These are phyloP conservation scores for Aporophyla lueneburgensis DNA, from an alignment of 2,888 invertebrate species.

Conservation along the genomic window DNA sequence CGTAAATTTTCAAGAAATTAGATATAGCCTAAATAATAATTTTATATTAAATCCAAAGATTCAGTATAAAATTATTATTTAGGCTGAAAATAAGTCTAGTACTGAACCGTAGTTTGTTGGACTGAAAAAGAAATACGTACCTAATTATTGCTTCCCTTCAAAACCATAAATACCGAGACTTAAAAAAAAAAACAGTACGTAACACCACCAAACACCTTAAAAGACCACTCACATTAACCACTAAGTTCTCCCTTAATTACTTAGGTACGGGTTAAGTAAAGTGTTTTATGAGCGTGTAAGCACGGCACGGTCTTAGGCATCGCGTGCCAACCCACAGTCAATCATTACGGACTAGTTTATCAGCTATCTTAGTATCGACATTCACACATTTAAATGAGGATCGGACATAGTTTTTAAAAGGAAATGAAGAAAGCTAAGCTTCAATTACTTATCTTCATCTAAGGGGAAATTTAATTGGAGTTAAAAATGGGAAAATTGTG, in stretches of 20 bases:
- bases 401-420: constrained; percentile 56
- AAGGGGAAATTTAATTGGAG: constrained; percentile 36
- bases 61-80: neutral
- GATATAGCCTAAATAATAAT: neutral
- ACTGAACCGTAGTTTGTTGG: too few species aligned
- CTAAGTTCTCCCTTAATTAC: constrained; percentile 40
- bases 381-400: constrained; percentile 47
- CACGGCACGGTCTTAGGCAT: constrained; percentile 38
- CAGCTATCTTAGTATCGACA: constrained; percentile 50
- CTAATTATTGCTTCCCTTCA: too few species aligned
- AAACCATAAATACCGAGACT: too few species aligned
- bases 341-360: constrained; percentile 53
- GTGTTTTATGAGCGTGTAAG: constrained; percentile 60
- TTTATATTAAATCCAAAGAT: too few species aligned
- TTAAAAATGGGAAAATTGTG: constrained; percentile 19
- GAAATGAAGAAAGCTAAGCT: constrained; percentile 62
- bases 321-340: constrained; percentile 56
- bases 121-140: too few species aligned
- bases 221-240: constrained; percentile 6
- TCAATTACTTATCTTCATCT: constrained; percentile 42
- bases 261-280: constrained; percentile 31
- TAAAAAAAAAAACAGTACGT: too few species aligned
- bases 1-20: neutral
- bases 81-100: neutral
- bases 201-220: constrained; percentile 13